Evolutionary conservation across 2,888 invertebrate species (phyloP), one percentile per base, ranked within the genome.

Genomic region (Toxonevra muliebris): DNA sequence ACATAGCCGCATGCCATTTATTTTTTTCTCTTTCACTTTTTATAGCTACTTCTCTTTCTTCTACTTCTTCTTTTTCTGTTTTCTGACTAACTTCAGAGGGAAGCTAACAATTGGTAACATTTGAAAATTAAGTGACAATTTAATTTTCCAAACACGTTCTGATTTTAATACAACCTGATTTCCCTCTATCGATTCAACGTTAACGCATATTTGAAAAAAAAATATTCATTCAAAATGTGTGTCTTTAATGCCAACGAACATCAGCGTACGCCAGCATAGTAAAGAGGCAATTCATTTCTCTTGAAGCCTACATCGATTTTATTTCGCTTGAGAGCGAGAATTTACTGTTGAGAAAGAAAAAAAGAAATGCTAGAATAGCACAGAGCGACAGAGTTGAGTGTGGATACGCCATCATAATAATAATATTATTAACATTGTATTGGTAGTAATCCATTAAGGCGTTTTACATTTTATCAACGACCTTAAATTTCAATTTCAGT

Each of bases 111-210:
- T 30, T 30, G 30, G 30, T 7, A 30, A 30, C 7, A 7, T 30
- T 30, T 15, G 19, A 55, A 57, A 57, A 13, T 57, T 50, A 65
- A 60, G 53, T 52, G 62, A 65, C 60, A 54, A 61, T 71, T 74
- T 72, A 52, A 57, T 71, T 70, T 77, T 74, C 76, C 53, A 55
- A 67, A 74, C 80, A 80, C 80, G 80, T 79, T 63, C 58, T 40
- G 41, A 13, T 52, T 60, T 71, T 59, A 60, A 66, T 57, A 52
- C 62, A 69, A 66, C 63, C 65, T 76, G 76, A 76, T 79, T 78
- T 77, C 76, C 76, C 76, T 74, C 69, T 62, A 58, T 59, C 52
- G n/a, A 53, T 20, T 54, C 52, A n/a, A 53, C 13, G 30, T 30
- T 30, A 30, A 30, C 40, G 17, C 19, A 30, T 40, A 7, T 20